A percentile compares a stretch with the other conserved stretches of the same genome.
These are phyloP conservation scores for Pyrgus malvae DNA, from an alignment of 2,888 invertebrate genomes.

Conservation along the genomic window DNA sequence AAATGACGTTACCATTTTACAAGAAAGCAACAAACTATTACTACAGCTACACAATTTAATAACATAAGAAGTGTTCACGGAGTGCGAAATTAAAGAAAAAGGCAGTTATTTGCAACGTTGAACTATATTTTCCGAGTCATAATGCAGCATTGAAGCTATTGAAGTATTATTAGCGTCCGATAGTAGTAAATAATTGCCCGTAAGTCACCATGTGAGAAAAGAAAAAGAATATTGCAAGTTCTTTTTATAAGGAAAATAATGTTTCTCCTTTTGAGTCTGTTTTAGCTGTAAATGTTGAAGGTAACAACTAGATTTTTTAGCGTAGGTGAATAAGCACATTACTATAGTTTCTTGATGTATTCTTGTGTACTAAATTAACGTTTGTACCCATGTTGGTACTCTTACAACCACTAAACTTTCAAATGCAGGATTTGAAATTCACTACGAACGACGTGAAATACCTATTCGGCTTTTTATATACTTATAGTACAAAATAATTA, in stretches of 20 bases:
- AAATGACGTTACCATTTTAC: neutral
- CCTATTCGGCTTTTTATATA: too few relatives aligned
- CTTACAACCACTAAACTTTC: too few relatives aligned
- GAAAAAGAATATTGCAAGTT: constrained; percentile 8
- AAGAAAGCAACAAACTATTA: neutral
- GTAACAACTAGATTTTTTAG: too few relatives aligned
- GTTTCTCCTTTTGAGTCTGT: too few relatives aligned
- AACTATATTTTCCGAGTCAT: constrained; percentile 19
- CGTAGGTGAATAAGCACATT: too few relatives aligned
- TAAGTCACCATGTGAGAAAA: constrained; percentile 18
- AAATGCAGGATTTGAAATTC: too few relatives aligned
- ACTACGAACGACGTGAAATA: too few relatives aligned
- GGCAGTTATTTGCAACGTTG: constrained; percentile 4
- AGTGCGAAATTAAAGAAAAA: constrained; percentile 21
- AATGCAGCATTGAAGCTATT: constrained; percentile 19
- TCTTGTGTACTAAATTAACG: too few relatives aligned
- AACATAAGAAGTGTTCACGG: neutral
- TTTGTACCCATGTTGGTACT: too few relatives aligned
- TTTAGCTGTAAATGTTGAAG: neutral
- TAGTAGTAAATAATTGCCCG: constrained; percentile 17
- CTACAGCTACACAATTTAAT: neutral
- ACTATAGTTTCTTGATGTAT: too few relatives aligned
- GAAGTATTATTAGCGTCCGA: constrained; percentile 21
- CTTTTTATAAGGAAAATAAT: constrained; percentile 2
- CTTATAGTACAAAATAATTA: too few relatives aligned